Conservation (phyloP, 2,113 vertebrate genomes). For the Motacilla alba region DNA sequence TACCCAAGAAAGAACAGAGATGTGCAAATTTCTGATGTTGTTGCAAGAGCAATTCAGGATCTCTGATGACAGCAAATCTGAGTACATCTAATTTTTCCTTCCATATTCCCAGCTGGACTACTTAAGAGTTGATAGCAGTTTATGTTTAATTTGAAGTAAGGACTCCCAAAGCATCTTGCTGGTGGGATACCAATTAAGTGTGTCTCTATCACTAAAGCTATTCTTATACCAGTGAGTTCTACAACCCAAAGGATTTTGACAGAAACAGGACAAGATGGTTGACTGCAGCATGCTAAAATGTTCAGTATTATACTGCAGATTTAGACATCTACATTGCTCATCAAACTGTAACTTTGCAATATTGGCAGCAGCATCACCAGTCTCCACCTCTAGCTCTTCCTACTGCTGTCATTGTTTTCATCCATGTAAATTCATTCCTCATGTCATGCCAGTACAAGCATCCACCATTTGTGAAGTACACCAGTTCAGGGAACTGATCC, state of each 20-base stretch:
- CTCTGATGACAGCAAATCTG: not conserved
- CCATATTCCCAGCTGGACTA: not conserved
- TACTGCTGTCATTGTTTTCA: not conserved
- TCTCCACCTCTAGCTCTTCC: not conserved
- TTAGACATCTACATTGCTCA: not conserved
- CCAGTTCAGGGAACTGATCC: not conserved
- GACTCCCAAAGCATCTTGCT: slow-evolving; percentile 17
- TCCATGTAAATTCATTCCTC: not conserved
- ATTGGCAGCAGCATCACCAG: not conserved
- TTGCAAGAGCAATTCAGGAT: not conserved
- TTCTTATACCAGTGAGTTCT: not conserved
- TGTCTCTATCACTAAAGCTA: not conserved
- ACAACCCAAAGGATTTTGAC: not conserved
- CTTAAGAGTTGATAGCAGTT: slow-evolving; percentile 4
- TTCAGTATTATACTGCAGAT: not conserved
- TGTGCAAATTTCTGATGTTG: not conserved
- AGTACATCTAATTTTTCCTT: slow-evolving; percentile 19
- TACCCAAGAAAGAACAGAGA: not conserved
- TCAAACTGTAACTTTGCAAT: not conserved
- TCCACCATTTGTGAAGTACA: not conserved
- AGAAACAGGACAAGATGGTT: not conserved
- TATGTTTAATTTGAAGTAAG: slow-evolving; percentile 26
- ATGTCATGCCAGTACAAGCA: not conserved
- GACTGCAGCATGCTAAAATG: not conserved
- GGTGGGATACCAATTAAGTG: slow-evolving; percentile 5